Evolutionary conservation across 2,888 invertebrate species (phyloP), one percentile per base, ranked within the genome.

Genomic region (Galerucella pusilla): DNA sequence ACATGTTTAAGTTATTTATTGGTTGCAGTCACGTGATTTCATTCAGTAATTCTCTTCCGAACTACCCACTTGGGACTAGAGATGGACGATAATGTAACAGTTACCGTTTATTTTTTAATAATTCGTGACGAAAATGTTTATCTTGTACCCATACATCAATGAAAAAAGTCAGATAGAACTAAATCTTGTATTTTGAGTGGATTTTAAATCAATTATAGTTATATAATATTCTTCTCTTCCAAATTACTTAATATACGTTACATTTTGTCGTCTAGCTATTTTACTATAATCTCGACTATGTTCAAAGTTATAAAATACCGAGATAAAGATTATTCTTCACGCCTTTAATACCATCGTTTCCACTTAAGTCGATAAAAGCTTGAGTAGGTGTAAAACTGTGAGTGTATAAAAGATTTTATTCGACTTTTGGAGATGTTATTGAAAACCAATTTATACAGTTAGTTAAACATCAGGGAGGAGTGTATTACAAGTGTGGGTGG

Each of bases 1-100:
- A 75, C 67, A 63, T 63, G 73, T 25, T 28, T 64, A 57, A 61
- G 68, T 75, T 75, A 75, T 77, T 77, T 77, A 77, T 74, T 69
- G 74, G 68, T 46, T 28, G 63, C 12, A 71, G 60, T 71, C 71
- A 76, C 71, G 75, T 75, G 71, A 63, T 66, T 75, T 49, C 70
- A 67, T 70, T 75, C 70, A 71, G 70, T 68, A 64, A 57, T 71
- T 71, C 60, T 73, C 73, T 66, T 71, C 49, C 69, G 45, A 25
- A 64, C 74, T 65, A 68, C 46, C 49, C 42, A 14, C 25, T 28
- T 60, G 12, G 7, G 25, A 28, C 9, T 60, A 60, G 60, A 60
- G 60, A 7, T 60, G 60, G 60, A 52, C n/a, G 35, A 42, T 1
- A 42, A 42, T 7, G 35, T 42, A 42, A 42, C 35, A 7, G 7